Conservation (phyloP, 2,888 invertebrate genomes). For the Macrophya alboannulata region DNA sequence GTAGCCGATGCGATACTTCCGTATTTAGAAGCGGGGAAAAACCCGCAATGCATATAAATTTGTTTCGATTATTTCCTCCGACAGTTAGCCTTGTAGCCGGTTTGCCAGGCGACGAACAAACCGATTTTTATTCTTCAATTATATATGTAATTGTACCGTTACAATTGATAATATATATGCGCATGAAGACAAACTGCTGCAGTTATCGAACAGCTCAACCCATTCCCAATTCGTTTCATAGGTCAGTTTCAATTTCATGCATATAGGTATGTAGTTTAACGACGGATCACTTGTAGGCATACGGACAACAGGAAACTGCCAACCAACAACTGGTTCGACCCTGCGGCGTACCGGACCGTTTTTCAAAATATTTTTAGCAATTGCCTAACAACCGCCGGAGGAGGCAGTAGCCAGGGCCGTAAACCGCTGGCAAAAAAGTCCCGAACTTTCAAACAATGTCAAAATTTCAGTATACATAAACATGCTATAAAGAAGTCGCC, state of each 20-base stretch:
- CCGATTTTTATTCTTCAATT: no score
- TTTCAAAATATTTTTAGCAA: constrained; percentile 56
- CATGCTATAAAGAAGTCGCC: constrained; percentile 55
- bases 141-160: no score
- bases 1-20: constrained; percentile 43
- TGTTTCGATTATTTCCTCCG: not conserved
- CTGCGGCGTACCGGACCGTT: not conserved
- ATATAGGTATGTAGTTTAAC: not conserved
- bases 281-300: not conserved
- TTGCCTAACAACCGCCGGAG: constrained; percentile 47
- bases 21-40: not conserved
- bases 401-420: constrained; percentile 14
- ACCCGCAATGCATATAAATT: not conserved
- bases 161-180: no score
- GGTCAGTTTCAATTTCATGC: no score
- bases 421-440: constrained; percentile 54
- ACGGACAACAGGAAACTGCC: constrained; percentile 20
- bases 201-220: no score
- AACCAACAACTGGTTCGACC: not conserved
- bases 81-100: not conserved
- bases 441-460: constrained; percentile 58
- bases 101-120: not conserved
- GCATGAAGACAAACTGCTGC: no score
- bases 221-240: no score
- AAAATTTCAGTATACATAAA: constrained; percentile 55